A percentile compares a stretch with the other conserved stretches of the same genome.
These are phyloP conservation scores for Clamator glandarius DNA, from an alignment of 2,797 vertebrate species.

Conservation along the genomic window DNA sequence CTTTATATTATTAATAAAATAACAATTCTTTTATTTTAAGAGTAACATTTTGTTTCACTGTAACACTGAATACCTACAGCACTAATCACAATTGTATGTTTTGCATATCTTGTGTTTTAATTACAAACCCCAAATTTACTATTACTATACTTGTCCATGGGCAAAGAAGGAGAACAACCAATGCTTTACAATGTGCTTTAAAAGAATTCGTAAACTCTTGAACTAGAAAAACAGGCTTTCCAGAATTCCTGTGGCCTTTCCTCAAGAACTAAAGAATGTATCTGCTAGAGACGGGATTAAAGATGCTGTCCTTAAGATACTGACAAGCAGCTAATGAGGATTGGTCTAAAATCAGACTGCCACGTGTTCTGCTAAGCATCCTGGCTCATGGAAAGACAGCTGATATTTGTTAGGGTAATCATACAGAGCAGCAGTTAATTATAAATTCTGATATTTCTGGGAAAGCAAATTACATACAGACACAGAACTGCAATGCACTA, in stretches of 20 bases:
- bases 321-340: background rate
- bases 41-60: background rate
- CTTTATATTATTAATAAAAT: background rate
- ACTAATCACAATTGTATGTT: background rate
- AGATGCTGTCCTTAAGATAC: conserved; percentile 23
- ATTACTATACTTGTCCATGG: background rate
- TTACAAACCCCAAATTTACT: background rate
- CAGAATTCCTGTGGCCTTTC: conserved; percentile 13
- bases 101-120: background rate
- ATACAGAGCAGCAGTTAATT: background rate
- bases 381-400: background rate
- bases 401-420: background rate
- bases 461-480: background rate
- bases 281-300: conserved; percentile 31
- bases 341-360: conserved; percentile 31
- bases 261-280: background rate
- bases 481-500: background rate
- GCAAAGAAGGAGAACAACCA: background rate
- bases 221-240: background rate
- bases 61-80: background rate
- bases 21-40: background rate
- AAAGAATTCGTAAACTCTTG: background rate
- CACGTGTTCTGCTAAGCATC: background rate
- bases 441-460: background rate
- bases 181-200: background rate